Evolutionary conservation across 2,113 vertebrate species (phyloP).

Genomic region (Lagopus muta): DNA sequence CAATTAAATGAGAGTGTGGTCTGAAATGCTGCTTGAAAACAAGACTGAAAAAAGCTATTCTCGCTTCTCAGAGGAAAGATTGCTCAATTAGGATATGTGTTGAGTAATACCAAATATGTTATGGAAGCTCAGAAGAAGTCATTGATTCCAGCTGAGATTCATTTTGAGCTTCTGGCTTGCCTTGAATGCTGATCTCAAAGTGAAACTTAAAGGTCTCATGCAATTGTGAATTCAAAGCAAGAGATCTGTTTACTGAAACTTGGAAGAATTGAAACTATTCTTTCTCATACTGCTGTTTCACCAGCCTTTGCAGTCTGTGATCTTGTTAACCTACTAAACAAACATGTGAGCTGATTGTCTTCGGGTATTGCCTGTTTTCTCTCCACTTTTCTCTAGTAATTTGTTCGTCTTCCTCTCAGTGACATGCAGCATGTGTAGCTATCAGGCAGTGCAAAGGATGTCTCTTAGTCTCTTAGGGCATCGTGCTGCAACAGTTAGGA

Average conservation of each 20-base stretch:
- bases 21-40: neutral
- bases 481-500: neutral
- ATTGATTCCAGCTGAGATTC: conserved; percentile 4
- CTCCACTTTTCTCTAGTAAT: neutral
- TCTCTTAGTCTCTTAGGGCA: rapidly evolving
- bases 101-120: neutral
- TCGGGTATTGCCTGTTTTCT: neutral
- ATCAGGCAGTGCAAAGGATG: neutral
- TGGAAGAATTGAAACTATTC: neutral
- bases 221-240: neutral
- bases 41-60: neutral
- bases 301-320: neutral
- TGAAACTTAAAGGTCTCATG: conserved; percentile 10
- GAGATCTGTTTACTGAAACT: neutral
- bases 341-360: neutral
- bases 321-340: neutral
- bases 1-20: neutral
- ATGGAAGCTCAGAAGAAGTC: neutral
- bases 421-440: neutral
- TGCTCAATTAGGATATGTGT: neutral
- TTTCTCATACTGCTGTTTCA: neutral
- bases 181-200: neutral
- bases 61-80: neutral
- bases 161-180: neutral
- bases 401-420: neutral